Percentiles rank a stretch among this genome's conserved stretches.
phyloP scores from a whole-genome alignment of 2,113 vertebrate species.

The Microcebus murinus region DNA sequence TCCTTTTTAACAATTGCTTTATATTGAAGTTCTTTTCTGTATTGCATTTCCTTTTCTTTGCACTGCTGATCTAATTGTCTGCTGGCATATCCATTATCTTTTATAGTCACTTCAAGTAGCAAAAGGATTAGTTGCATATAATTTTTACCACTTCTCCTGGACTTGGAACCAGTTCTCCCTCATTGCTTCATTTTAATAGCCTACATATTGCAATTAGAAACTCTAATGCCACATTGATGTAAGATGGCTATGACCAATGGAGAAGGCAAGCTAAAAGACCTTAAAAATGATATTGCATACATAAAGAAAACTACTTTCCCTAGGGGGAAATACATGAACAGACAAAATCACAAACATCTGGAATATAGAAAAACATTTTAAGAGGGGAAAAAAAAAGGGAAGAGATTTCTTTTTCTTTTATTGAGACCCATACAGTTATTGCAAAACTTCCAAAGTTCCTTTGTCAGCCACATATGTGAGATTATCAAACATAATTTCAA shows the following conservation, averaged over 20 bases:
- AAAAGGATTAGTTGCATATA: conserved; percentile 40
- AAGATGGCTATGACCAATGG: not conserved
- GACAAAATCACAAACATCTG: conserved; percentile 8
- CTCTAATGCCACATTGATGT: not conserved
- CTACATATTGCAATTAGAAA: not conserved
- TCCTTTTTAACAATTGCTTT: conserved; percentile 23
- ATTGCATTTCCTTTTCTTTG: conserved; percentile 31
- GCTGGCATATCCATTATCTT: conserved; percentile 54
- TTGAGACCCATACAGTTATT: not conserved
- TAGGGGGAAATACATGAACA: not conserved
- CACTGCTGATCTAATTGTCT: conserved; percentile 50
- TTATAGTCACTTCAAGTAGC: conserved; percentile 57
- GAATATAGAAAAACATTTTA: not conserved
- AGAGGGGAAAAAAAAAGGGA: not conserved
- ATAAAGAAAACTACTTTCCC: not conserved
- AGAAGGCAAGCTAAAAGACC: not conserved
- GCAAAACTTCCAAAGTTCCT: not conserved
- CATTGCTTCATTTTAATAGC: conserved; percentile 61
- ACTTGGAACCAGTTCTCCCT: not conserved
- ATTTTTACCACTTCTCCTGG: conserved; percentile 50
- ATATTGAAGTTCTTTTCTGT: not conserved
- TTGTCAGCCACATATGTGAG: not conserved
- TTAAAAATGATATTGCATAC: not conserved
- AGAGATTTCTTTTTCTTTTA: not conserved
- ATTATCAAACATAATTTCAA: not conserved